Conservation (phyloP, 2,113 vertebrate species). For the Coryphaenoides rupestris region DNA sequence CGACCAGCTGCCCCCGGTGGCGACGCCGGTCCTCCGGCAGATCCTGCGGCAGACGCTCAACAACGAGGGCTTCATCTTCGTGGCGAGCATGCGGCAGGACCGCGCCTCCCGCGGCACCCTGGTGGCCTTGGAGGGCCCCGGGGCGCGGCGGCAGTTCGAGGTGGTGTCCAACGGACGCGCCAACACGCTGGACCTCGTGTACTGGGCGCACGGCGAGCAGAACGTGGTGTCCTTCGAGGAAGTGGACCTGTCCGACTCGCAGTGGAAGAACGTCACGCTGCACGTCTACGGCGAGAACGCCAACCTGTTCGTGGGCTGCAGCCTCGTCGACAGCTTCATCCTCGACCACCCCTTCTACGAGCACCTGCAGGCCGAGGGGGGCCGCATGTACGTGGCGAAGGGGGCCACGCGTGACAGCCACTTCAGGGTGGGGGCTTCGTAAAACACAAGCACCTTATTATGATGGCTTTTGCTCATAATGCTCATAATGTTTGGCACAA, state of each 20-base stretch:
- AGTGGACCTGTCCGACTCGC: conserved; percentile 89
- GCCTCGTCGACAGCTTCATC: conserved; percentile 87
- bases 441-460: too few species aligned
- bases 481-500: neutral
- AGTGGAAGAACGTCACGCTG: conserved; percentile 94
- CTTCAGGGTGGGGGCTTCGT: conserved; percentile 81
- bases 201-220: conserved; percentile 82
- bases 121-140: conserved; percentile 80
- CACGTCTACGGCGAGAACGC: conserved; percentile 87
- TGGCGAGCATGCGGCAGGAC: conserved; percentile 87
- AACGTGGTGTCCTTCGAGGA: conserved; percentile 89
- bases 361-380: conserved; percentile 76
- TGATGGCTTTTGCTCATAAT: neutral
- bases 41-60: conserved; percentile 77
- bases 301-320: conserved; percentile 88
- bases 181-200: conserved; percentile 91
- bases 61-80: conserved; percentile 90
- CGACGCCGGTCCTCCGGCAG: conserved; percentile 72
- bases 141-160: conserved; percentile 85
- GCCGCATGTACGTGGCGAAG: conserved; percentile 86
- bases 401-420: conserved; percentile 87
- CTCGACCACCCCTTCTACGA: conserved; percentile 95
- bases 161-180: conserved; percentile 88
- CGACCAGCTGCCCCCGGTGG: conserved; percentile 88
- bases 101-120: conserved; percentile 84